Percentiles rank a stretch among this genome's conserved stretches.
Evolutionary conservation across 1,140 invertebrate genomes (phyloP).

Genomic region (Halotydeus destructor): DNA sequence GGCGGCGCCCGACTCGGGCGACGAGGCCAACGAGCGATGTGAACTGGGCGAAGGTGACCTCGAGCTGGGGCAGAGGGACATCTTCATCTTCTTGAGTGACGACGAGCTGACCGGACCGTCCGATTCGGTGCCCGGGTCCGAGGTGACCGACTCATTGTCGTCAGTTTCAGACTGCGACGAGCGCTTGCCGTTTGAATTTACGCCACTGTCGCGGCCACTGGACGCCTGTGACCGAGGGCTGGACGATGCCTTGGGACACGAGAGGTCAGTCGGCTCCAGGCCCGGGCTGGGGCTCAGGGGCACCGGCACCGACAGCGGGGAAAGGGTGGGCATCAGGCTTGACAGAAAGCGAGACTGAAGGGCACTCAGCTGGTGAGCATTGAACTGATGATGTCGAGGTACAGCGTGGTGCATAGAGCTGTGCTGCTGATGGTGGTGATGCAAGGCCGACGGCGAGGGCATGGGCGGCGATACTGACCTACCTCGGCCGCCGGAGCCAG

Average conservation of each 20-base stretch:
- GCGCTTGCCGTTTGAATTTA: conserved; percentile 5
- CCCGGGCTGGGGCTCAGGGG: not conserved
- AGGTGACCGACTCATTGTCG: conserved; percentile 3
- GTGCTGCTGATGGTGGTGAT: too few relatives aligned
- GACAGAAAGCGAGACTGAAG: not conserved
- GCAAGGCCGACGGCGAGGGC: too few relatives aligned
- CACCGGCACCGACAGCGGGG: not conserved
- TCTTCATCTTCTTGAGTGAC: conserved; percentile 11
- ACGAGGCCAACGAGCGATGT: conserved; percentile 1
- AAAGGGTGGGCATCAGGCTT: too few relatives aligned
- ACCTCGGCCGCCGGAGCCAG: conserved; percentile 1
- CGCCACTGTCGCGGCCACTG: not conserved
- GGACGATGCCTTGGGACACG: conserved; percentile 4
- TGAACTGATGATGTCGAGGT: conserved; percentile 7
- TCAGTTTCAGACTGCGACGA: conserved; percentile 6
- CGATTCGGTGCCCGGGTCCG: conserved; percentile 6
- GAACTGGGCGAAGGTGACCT: conserved; percentile 10
- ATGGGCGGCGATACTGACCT: too few relatives aligned
- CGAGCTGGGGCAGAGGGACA: conserved; percentile 4
- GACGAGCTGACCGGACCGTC: not conserved
- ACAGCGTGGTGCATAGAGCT: not conserved
- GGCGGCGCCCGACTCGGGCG: conserved; percentile 1
- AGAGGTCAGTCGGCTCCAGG: conserved; percentile 15
- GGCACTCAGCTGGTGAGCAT: not conserved
- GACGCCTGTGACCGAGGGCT: not conserved